Conservation (phyloP, 2,113 vertebrate genomes). For the Bos taurus region DNA sequence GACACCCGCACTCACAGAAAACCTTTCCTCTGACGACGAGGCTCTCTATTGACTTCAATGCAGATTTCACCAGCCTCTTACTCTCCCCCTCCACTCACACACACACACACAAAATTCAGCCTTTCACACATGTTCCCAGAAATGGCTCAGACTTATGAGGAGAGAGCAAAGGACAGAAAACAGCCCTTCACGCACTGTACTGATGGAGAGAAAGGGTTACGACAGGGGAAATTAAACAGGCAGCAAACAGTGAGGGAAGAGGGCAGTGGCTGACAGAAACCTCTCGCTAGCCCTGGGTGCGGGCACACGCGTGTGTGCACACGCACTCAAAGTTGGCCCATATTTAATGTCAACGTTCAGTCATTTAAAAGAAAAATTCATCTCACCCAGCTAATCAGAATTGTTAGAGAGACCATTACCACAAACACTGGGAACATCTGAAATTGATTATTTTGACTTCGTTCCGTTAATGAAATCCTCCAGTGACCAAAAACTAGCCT, state of each 20-base stretch:
- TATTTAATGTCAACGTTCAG: slow-evolving; percentile 74
- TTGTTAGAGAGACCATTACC: slow-evolving; percentile 79
- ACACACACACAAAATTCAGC: background rate
- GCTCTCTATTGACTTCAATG: slow-evolving; percentile 34
- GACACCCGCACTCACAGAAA: background rate
- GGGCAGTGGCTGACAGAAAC: background rate
- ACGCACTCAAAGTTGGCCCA: slow-evolving; percentile 59
- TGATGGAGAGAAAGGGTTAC: background rate
- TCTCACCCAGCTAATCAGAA: slow-evolving; percentile 81
- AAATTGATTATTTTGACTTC: slow-evolving; percentile 82
- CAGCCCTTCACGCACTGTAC: background rate
- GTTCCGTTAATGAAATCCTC: slow-evolving; percentile 80
- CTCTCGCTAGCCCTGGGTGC: background rate
- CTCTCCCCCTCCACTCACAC: background rate
- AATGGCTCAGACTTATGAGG: background rate
- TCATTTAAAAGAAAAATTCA: slow-evolving; percentile 83
- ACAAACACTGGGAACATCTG: slow-evolving; percentile 81
- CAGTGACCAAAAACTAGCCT: slow-evolving; percentile 45
- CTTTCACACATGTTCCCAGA: background rate
- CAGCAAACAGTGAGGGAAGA: background rate
- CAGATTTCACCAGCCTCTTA: background rate
- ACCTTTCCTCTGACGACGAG: background rate
- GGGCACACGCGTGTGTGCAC: rapidly evolving
- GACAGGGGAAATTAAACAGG: background rate
- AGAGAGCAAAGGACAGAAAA: background rate